Evolutionary conservation across 2,888 invertebrate genomes (phyloP).

Genomic region (Philonicus albiceps): DNA sequence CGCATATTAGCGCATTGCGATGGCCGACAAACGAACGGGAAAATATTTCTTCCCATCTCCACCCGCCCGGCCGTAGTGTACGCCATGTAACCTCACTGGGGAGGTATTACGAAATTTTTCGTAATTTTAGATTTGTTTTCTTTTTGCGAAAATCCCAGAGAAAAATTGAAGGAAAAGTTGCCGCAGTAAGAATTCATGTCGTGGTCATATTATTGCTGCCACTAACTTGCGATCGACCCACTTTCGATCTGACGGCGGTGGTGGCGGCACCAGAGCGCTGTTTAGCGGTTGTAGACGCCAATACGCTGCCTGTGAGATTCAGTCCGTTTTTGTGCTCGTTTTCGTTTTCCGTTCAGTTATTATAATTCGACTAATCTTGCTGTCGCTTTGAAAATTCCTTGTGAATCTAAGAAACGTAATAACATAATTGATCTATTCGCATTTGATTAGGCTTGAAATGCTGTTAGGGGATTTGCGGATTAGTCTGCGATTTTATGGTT

Average conservation of each 20-base stretch:
- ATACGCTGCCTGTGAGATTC: background rate
- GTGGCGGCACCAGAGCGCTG: background rate
- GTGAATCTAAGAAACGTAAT: background rate
- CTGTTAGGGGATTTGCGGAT: background rate
- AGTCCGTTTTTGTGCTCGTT: background rate
- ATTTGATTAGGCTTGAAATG: background rate
- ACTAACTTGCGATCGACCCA: slow-evolving; percentile 24
- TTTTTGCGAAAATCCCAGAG: slow-evolving; percentile 13
- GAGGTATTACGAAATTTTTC: slow-evolving; percentile 16
- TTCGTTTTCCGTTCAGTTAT: background rate
- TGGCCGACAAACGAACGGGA: background rate
- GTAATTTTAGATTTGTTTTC: background rate
- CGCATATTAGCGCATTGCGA: background rate
- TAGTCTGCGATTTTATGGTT: background rate
- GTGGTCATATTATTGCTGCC: slow-evolving; percentile 5
- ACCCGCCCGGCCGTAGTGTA: background rate
- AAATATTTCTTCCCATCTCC: background rate
- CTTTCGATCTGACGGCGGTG: background rate
- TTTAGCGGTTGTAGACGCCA: background rate
- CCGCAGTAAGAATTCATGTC: slow-evolving; percentile 28
- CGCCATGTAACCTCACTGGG: background rate
- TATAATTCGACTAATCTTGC: slow-evolving; percentile 5
- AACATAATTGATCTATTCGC: background rate
- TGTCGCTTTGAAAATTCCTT: background rate
- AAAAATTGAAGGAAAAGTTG: slow-evolving; percentile 25